Evolutionary conservation across 2,113 vertebrate genomes (phyloP).

Genomic region (Halcyon malimbica): DNA sequence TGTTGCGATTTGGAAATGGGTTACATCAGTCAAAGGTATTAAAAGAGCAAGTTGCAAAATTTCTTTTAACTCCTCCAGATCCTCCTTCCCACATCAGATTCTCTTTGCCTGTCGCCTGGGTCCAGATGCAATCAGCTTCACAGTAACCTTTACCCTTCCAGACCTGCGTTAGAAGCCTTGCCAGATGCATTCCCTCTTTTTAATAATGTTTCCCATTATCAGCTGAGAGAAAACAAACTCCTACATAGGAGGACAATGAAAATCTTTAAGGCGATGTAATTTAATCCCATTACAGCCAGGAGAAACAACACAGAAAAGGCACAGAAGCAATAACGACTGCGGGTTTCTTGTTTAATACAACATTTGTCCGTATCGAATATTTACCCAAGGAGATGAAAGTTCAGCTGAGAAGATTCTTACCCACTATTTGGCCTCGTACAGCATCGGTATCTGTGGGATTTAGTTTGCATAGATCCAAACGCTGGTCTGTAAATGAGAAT

Average conservation of each 20-base stretch:
- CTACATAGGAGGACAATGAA: background rate
- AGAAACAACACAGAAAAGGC: background rate
- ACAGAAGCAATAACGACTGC: background rate
- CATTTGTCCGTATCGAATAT: background rate
- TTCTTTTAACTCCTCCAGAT: background rate
- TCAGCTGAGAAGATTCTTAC: conserved; percentile 78
- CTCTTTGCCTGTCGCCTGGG: background rate
- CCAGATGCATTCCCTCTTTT: background rate
- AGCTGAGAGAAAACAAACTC: background rate
- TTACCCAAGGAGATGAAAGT: background rate
- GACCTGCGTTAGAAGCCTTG: background rate
- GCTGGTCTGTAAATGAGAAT: conserved; percentile 88
- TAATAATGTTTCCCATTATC: background rate
- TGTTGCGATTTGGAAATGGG: background rate
- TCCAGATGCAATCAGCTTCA: background rate
- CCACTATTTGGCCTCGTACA: conserved; percentile 97
- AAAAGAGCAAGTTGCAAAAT: background rate
- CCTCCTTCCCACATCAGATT: background rate
- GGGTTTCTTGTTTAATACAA: background rate
- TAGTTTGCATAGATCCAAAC: conserved; percentile 98
- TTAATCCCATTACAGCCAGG: background rate
- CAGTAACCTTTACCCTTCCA: background rate
- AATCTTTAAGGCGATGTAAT: background rate
- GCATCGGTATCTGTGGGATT: conserved; percentile 96
- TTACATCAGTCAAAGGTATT: background rate